Conservation (phyloP, 2,113 vertebrate species). For the Rhea pennata region DNA sequence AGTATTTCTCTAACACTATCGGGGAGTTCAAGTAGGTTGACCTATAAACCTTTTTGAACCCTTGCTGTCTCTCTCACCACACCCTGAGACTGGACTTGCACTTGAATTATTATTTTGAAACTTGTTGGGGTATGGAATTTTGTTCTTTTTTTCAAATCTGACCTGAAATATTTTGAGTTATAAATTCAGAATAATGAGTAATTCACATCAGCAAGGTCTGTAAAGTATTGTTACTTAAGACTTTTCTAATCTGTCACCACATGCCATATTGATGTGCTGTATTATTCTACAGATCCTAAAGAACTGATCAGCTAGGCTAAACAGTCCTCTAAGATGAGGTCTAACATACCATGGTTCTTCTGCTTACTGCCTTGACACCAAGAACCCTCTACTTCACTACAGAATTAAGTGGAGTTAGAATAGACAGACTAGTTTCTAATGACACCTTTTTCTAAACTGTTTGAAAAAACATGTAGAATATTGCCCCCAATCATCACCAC, state of each 20-base stretch:
- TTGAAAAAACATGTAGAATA: background rate
- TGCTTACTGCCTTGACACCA: background rate
- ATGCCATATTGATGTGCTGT: background rate
- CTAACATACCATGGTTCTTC: background rate
- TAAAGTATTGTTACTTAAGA: background rate
- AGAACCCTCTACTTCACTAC: background rate
- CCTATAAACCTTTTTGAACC: background rate
- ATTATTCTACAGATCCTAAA: background rate
- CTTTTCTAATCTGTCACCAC: background rate
- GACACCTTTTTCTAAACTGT: background rate
- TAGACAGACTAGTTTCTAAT: background rate
- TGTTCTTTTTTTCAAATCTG: background rate
- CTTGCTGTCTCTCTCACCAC: background rate
- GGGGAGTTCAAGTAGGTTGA: background rate
- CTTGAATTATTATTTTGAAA: background rate
- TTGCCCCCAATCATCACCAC: background rate
- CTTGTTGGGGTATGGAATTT: background rate
- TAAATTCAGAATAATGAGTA: background rate
- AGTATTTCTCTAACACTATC: background rate
- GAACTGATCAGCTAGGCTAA: background rate
- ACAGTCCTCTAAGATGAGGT: background rate
- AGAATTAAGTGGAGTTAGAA: background rate
- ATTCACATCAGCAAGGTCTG: background rate
- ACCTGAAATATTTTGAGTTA: background rate
- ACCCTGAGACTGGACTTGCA: background rate